Percentiles rank a stretch among this genome's conserved stretches.
Evolutionary conservation across 2,797 vertebrate species (phyloP).

Genomic region (Intellagama lesueurii): DNA sequence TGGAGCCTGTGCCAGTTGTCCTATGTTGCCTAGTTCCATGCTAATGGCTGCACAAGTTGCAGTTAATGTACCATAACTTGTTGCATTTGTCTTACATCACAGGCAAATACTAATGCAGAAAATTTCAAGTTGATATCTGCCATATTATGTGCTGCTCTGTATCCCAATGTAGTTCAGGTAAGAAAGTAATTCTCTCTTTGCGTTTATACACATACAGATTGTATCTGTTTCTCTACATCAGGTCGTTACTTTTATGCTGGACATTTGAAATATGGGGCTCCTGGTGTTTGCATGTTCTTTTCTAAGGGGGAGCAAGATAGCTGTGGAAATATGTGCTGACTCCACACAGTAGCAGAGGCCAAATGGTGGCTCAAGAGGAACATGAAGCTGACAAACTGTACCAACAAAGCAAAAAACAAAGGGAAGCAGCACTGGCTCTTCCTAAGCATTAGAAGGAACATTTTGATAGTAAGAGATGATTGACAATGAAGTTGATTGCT

Average conservation of each 20-base stretch:
- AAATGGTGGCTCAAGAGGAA: neutral
- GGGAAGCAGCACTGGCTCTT: too few species aligned
- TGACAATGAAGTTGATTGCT: too few species aligned
- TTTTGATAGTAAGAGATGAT: too few species aligned
- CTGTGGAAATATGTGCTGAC: neutral
- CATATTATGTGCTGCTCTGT: slow-evolving; percentile 95
- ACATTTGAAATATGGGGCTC: neutral
- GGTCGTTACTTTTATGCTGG: neutral
- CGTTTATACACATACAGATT: neutral
- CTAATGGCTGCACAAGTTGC: neutral
- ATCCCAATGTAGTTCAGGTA: slow-evolving; percentile 98
- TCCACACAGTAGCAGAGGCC: neutral
- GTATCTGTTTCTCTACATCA: neutral
- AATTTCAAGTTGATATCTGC: slow-evolving; percentile 95
- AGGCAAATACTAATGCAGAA: slow-evolving; percentile 95
- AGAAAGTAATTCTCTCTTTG: slow-evolving; percentile 29
- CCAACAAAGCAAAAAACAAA: neutral
- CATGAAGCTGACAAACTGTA: neutral
- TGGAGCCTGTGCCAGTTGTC: neutral
- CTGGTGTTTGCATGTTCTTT: neutral
- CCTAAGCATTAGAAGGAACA: too few species aligned
- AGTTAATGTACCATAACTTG: neutral
- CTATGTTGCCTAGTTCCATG: neutral
- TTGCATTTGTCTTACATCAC: slow-evolving; percentile 30
- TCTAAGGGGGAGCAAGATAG: neutral